Base-by-base conservation (phyloP, 2,113 vertebrate species). In the Turnix velox region DNA sequence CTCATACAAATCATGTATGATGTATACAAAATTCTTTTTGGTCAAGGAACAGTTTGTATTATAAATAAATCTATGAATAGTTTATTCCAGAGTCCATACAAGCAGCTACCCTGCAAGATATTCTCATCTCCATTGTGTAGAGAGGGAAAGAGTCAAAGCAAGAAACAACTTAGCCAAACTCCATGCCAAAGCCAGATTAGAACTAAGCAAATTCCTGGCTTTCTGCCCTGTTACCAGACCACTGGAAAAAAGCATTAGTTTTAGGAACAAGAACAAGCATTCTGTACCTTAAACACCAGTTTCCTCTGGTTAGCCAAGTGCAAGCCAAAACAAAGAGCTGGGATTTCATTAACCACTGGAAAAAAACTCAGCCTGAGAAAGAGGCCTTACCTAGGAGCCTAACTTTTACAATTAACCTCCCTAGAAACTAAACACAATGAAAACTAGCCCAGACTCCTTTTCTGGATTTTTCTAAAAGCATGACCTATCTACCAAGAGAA, bases 161-260 rank as follows among this genome's bases (percentile, higher is more conserved):
- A 76, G 55, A 80, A 86, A 71, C 39, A 85, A 79, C 49, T 45
- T 80, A 75, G 76, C 63, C 82, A 49, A 87, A 73, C 10, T 35
- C 68, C 63, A 71, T 63, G 73, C 73, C 76, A 59, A 94, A 93
- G 7, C 61, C 93, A 96, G 96, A 93, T 94, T 87, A 95, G 80
- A 96, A 54, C 61, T 87, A 86, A 84, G 94, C 95, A 95, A 96
- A 93, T 86, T 78, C 94, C 92, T 84, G 90, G 90, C 88, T 90
- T 94, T 89, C 90, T 22, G 4, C 61, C 83, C 49, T 18, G 75
- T 78, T 33, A 54, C 73, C 83, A 91, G 88, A 73, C 54, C 80
- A 76, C 82, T 73, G 79, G 66, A 81, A 74, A 96, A 66, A 90
- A 55, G 1, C 15, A 59, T 20, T 61, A 40, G 48, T 40, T 37